Base-by-base conservation (phyloP, 2,113 vertebrate genomes). In the Eira barbara region DNA sequence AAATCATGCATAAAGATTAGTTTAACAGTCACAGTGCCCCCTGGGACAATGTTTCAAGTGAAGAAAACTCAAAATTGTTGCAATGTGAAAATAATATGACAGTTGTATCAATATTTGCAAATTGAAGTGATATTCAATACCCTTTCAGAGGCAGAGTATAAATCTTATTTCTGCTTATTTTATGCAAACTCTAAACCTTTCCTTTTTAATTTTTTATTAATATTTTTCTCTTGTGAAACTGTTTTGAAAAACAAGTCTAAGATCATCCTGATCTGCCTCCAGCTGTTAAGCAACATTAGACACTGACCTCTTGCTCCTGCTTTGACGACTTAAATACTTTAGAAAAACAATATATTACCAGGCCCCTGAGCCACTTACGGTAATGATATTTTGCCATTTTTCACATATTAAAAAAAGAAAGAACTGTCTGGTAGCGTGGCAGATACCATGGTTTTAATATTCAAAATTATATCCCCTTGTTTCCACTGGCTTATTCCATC, bases 251-350 rank as follows among this genome's bases (percentile, higher is more conserved):
- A 94, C 74, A 82, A 95, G 96, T 95, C 92, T 95, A 96, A 96
- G 95, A 65, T 96, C 45, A 94, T 94, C 36, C 85, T n/a, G 23
- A 96, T 94, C 80, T 97, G 80, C 80, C 80, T 88, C 25, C 15
- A 97, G 89, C 52, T 97, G 96, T 94, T 90, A 97, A 95, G 91
- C 39, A 97, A 97, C 73, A 97, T 82, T 76, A 90, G 96, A 96
- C 21, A 45, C 67, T 94, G 97, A 97, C 81, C 36, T 93, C 89
- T 29, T 93, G 42, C 71, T 93, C 97, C 79, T 96, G 84, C 94
- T 98, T 95, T 67, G 89, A 88, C 94, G 97, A 97, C 85, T 95
- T 97, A 97, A 98, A 96, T 82, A 92, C 91, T 98, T 97, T 3
- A 8, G 76, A 97, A 98, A 98, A 97, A 89, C 65, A 97, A 90